phyloP scores from a whole-genome alignment of 2,113 vertebrate species.

The Epinephelus fuscoguttatus region DNA sequence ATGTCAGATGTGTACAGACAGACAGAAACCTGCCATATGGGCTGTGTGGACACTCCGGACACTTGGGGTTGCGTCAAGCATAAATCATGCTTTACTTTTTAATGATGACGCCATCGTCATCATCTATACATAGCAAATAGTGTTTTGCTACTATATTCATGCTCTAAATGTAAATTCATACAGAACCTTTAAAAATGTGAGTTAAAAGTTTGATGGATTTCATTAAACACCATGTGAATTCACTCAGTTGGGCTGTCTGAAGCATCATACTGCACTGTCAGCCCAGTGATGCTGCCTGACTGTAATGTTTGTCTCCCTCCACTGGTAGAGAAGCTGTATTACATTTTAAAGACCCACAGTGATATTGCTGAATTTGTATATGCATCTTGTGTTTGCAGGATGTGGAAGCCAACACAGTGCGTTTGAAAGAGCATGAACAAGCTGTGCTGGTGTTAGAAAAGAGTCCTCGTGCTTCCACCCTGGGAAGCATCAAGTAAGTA shows the following conservation, averaged over 20 bases:
- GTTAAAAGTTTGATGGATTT: background rate
- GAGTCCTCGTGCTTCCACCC: slow-evolving; percentile 91
- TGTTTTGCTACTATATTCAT: too few relatives aligned
- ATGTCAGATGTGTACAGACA: too few relatives aligned
- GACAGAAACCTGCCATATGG: too few relatives aligned
- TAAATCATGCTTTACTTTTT: too few relatives aligned
- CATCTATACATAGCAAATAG: too few relatives aligned
- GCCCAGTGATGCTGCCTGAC: background rate
- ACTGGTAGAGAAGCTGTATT: slow-evolving; percentile 30
- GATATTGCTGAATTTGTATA: background rate
- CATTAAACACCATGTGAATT: background rate
- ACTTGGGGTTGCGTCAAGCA: too few relatives aligned
- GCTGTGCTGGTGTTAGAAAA: slow-evolving; percentile 98
- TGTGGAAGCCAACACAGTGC: slow-evolving; percentile 98
- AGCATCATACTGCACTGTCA: background rate
- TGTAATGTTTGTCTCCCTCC: slow-evolving; percentile 64
- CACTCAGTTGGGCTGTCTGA: background rate
- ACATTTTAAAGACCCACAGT: background rate
- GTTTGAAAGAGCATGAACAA: slow-evolving; percentile 97
- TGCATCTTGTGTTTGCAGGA: slow-evolving; percentile 85
- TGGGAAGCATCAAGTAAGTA: slow-evolving; percentile 89
- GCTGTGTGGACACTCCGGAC: too few relatives aligned
- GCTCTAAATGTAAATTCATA: too few relatives aligned
- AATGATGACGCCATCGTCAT: too few relatives aligned
- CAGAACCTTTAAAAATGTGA: too few relatives aligned